These are phyloP conservation scores for Australoheros facetus DNA, from an alignment of 2,797 vertebrate species.

Conservation along the genomic window DNA sequence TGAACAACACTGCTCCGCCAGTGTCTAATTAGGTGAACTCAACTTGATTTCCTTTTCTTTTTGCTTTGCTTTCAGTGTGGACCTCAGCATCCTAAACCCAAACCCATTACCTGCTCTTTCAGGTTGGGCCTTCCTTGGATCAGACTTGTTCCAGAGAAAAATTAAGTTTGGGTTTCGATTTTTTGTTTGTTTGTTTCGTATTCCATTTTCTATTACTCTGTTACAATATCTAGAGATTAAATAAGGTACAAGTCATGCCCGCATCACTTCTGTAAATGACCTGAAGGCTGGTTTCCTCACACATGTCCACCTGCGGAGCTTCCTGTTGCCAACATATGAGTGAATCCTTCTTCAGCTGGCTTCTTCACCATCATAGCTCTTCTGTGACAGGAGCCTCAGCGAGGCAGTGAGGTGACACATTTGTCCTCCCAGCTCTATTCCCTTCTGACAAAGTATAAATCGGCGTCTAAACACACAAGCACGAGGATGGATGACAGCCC, in stretches of 20 bases:
- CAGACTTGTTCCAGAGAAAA: not conserved
- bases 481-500: constrained; percentile 65
- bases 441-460: constrained; percentile 55
- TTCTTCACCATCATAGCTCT: constrained; percentile 41
- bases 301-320: not conserved
- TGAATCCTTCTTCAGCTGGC: constrained; percentile 21
- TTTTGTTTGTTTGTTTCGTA: too few relatives aligned
- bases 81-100: not conserved
- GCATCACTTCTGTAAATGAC: constrained; percentile 7
- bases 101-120: too few relatives aligned
- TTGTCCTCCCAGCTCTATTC: constrained; percentile 55
- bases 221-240: not conserved
- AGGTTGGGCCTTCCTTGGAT: too few relatives aligned
- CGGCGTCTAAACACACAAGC: constrained; percentile 54
- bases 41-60: not conserved
- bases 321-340: constrained; percentile 20
- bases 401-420: constrained; percentile 52
- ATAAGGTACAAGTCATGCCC: not conserved
- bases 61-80: not conserved
- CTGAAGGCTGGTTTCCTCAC: not conserved
- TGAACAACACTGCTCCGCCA: not conserved
- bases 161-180: not conserved
- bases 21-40: not conserved
- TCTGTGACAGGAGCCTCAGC: constrained; percentile 46
- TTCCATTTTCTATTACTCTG: not conserved